Evolutionary conservation across 2,113 vertebrate genomes (phyloP).

Genomic region (Aleadryas rufinucha): DNA sequence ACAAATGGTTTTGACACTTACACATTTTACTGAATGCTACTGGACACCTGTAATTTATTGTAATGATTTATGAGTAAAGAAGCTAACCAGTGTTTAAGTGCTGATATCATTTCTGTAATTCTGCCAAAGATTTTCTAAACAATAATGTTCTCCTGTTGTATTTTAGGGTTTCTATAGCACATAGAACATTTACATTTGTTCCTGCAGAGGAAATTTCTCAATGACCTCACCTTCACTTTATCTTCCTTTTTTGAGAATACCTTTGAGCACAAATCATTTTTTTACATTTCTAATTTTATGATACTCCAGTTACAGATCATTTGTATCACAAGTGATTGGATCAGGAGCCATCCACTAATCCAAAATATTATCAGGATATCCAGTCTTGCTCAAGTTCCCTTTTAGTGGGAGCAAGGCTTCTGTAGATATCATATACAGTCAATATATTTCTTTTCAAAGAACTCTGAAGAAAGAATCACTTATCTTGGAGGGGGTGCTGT

Average conservation of each 20-base stretch:
- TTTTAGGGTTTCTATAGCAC: neutral
- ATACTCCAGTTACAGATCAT: neutral
- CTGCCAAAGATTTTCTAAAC: neutral
- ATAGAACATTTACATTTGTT: neutral
- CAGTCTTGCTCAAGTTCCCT: neutral
- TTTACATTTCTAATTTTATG: neutral
- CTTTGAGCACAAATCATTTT: neutral
- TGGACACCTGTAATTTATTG: neutral
- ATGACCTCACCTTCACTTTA: neutral
- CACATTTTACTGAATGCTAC: neutral
- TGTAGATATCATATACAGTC: neutral
- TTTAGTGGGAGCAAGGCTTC: neutral
- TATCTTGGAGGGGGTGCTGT: neutral
- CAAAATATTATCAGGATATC: neutral
- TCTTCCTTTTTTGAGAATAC: neutral
- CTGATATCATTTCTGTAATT: neutral
- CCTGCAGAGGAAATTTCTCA: neutral
- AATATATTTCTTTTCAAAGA: neutral
- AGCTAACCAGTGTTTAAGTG: neutral
- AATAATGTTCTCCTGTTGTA: neutral
- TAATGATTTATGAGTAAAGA: neutral
- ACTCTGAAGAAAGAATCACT: neutral
- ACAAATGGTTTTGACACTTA: neutral
- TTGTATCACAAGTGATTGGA: neutral
- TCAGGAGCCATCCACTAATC: neutral